Base-by-base conservation (phyloP, 2,113 vertebrate genomes). In the Cettia cetti region DNA sequence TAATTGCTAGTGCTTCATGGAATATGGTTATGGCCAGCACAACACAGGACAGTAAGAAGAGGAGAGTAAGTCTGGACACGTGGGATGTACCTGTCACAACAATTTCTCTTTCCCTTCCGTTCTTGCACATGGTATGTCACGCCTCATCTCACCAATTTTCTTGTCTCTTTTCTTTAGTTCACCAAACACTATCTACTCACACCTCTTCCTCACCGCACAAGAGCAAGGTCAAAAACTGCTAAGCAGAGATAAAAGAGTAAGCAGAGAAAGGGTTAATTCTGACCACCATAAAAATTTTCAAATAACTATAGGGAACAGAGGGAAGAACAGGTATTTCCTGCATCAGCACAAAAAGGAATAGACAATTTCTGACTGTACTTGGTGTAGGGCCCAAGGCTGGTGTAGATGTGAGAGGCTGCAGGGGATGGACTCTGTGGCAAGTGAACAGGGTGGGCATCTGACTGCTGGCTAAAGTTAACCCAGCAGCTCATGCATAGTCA, bases 41-140 rank as follows among this genome's bases (percentile, higher is more conserved):
- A 88, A 56, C 22, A 63, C 39, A 77, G 11, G 24, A 20, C 23
- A 39, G n/a, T 33, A 53, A 24, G 39, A 78, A 79, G 24, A 45
- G 15, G 5, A 60, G 10, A 72, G 31, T 33, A 72, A 60, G 33
- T 61, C 42, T 61, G 61, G 9, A 52, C 10, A 53, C 0, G 1
- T 39, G 49, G 10, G 26, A 59, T 23, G 23, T 47, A 56, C 8
- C 6, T 33, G 33, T 56, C 68, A 74, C 0, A 0, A 24, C 0
- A 2, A 71, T 66, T 65, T 44, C 31, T 15, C 47, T 42, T 22
- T 59, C 40, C 37, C 6, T 83, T 83, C 39, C 15, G 20, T 45
- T 89, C 31, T 54, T 44, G 37, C 18, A 60, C 56, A 87, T 1
- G 40, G 3, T 10, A 27, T 19, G 47, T 33, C 57, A 70, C 24